These are phyloP conservation scores for Larimichthys polyactis DNA, from an alignment of 2,113 vertebrate genomes.

Conservation along the genomic window DNA sequence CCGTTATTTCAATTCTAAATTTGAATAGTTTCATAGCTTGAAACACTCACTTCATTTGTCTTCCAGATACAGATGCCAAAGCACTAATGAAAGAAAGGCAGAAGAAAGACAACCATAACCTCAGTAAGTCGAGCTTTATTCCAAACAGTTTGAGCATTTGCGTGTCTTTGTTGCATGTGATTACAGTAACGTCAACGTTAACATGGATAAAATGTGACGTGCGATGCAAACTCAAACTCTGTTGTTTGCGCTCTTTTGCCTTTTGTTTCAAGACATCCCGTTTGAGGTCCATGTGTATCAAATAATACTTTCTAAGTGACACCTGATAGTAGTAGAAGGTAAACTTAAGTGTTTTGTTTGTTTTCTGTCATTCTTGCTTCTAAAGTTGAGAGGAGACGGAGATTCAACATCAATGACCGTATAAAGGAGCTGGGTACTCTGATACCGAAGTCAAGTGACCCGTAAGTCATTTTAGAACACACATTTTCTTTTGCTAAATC, in stretches of 20 bases:
- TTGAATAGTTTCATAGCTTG: neutral
- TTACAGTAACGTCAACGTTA: too few relatives aligned
- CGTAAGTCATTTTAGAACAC: constrained; percentile 81
- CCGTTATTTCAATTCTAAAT: neutral
- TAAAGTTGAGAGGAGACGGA: constrained; percentile 91
- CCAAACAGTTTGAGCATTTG: neutral
- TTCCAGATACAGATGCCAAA: constrained; percentile 80
- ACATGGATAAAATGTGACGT: neutral
- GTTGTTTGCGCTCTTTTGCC: neutral
- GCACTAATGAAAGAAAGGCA: constrained; percentile 89
- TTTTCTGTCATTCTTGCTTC: neutral
- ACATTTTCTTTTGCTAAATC: neutral
- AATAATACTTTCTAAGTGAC: neutral
- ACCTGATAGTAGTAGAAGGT: constrained; percentile 17
- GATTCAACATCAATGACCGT: constrained; percentile 96
- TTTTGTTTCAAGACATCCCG: neutral
- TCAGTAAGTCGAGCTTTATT: constrained; percentile 85
- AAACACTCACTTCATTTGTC: constrained; percentile 18
- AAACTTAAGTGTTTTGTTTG: neutral
- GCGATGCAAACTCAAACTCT: neutral
- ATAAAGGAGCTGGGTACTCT: constrained; percentile 94
- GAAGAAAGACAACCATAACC: constrained; percentile 96
- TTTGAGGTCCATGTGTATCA: neutral
- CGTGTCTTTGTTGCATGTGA: too few relatives aligned
- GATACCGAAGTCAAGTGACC: constrained; percentile 92